Percentiles rank a stretch among this genome's conserved stretches.
Evolutionary conservation across 30 jellyfish, hydroid and myxozoan species (phyloP).

Genomic region (Turritopsis rubra): DNA sequence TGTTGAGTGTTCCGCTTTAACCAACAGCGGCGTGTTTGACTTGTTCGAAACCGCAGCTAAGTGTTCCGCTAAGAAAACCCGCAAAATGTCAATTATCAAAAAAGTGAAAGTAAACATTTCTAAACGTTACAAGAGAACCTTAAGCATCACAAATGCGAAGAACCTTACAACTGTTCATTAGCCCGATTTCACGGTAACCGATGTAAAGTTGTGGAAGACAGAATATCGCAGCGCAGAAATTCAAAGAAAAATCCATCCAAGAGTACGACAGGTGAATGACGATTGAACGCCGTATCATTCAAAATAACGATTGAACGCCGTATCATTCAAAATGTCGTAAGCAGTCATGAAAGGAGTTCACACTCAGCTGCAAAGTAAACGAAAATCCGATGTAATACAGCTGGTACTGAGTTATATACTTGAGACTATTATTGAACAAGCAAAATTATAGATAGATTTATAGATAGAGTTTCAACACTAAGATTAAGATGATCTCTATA

Average conservation of each 20-base stretch:
- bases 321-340: background rate
- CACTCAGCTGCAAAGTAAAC: background rate
- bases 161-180: background rate
- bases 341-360: background rate
- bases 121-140: background rate
- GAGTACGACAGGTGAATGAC: background rate
- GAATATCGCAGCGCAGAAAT: background rate
- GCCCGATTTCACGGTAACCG: background rate
- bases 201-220: background rate
- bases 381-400: background rate
- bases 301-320: background rate
- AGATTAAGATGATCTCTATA: background rate
- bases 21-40: slow-evolving; percentile 88
- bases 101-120: background rate
- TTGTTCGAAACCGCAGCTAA: slow-evolving; percentile 95
- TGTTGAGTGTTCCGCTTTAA: slow-evolving; percentile 93
- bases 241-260: background rate
- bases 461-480: background rate
- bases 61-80: slow-evolving; percentile 73
- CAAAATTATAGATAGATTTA: background rate
- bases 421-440: too few species aligned
- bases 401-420: background rate
- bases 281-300: background rate
- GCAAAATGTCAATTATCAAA: background rate
- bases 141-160: background rate